These are phyloP conservation scores for Elysia crispata DNA, from an alignment of 2,888 invertebrate species.

Conservation along the genomic window DNA sequence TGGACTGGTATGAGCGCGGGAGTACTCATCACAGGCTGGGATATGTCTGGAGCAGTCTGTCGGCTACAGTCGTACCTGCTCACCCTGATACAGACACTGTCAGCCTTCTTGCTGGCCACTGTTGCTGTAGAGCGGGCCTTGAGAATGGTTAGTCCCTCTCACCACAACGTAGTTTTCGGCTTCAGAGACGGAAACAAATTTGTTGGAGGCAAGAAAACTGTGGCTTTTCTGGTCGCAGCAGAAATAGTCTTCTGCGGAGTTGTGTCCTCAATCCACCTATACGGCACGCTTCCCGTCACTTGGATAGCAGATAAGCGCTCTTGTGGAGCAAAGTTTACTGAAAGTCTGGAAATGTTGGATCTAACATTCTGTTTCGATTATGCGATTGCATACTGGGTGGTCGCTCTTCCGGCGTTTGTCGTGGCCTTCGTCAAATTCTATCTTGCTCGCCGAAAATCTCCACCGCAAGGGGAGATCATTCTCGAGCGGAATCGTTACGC, in stretches of 20 bases:
- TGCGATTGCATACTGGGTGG: conserved; percentile 32
- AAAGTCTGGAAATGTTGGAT: conserved; percentile 22
- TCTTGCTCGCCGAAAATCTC: background rate
- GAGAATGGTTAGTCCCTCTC: conserved; percentile 40
- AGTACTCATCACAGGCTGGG: conserved; percentile 32
- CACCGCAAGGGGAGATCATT: conserved; percentile 32
- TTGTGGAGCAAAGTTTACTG: conserved; percentile 31
- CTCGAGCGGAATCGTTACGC: conserved; percentile 37
- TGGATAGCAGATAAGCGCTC: conserved; percentile 30
- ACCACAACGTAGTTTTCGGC: conserved; percentile 33
- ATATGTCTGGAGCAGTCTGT: conserved; percentile 12
- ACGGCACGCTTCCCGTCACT: conserved; percentile 17
- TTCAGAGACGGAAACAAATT: background rate
- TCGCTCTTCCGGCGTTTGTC: conserved; percentile 36
- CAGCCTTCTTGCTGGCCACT: conserved; percentile 23
- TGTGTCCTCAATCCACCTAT: conserved; percentile 37
- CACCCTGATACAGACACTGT: conserved; percentile 30
- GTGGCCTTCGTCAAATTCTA: conserved; percentile 28
- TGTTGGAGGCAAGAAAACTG: background rate
- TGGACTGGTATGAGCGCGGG: conserved; percentile 39
- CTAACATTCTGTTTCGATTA: conserved; percentile 34
- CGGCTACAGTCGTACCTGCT: conserved; percentile 32
- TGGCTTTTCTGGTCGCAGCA: conserved; percentile 14
- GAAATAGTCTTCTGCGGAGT: conserved; percentile 35
- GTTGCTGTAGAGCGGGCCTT: conserved; percentile 36